Evolutionary conservation across 2,113 vertebrate species (phyloP).

Genomic region (Mola mola): DNA sequence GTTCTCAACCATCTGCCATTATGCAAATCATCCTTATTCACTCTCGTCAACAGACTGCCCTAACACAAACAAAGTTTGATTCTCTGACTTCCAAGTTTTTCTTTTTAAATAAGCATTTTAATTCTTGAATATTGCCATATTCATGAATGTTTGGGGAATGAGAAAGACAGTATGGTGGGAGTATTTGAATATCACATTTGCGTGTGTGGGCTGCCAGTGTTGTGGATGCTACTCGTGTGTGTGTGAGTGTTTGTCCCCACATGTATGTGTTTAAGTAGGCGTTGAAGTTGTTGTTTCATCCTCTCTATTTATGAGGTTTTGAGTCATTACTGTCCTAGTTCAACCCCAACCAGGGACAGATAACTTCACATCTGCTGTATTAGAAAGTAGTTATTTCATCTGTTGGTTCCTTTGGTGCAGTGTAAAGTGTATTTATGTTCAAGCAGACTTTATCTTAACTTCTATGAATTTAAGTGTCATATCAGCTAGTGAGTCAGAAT

Average conservation of each 20-base stretch:
- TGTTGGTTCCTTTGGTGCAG: too few relatives aligned
- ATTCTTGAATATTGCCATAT: constrained; percentile 22
- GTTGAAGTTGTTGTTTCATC: too few relatives aligned
- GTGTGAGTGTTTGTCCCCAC: constrained; percentile 12
- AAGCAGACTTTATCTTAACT: too few relatives aligned
- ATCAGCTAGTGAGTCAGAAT: constrained; percentile 59
- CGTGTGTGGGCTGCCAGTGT: constrained; percentile 49
- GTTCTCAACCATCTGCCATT: constrained; percentile 12
- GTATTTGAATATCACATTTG: constrained; percentile 64
- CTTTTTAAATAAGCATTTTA: neutral
- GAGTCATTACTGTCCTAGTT: too few relatives aligned
- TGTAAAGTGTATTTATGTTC: too few relatives aligned
- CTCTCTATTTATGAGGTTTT: too few relatives aligned
- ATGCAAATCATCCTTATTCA: neutral
- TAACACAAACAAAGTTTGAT: constrained; percentile 4
- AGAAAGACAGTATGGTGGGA: constrained; percentile 45
- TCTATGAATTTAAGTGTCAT: too few relatives aligned
- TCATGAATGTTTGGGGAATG: constrained; percentile 22
- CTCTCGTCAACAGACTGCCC: constrained; percentile 5
- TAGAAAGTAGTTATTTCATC: too few relatives aligned
- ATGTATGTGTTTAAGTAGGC: constrained; percentile 18
- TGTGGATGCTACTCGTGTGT: constrained; percentile 35
- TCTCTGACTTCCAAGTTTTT: constrained; percentile 4
- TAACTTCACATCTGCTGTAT: too few relatives aligned
- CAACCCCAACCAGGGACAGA: too few relatives aligned